Evolutionary conservation across 2,113 vertebrate species (phyloP), one percentile per base, ranked within the genome.

Genomic region (Natator depressus): DNA sequence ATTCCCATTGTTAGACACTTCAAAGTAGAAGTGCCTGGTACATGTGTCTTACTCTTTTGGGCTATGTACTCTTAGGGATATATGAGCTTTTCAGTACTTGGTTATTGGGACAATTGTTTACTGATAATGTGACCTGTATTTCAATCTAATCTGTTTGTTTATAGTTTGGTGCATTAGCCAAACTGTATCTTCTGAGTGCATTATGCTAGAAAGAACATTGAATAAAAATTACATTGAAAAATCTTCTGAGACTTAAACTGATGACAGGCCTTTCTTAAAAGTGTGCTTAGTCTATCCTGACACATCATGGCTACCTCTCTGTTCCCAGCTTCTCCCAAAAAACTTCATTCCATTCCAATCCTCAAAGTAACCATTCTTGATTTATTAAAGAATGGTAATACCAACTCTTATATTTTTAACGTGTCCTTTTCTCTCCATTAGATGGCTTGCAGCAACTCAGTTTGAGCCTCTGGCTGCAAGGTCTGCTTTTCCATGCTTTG

Each of bases 401-500:
- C 17, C 31, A 29, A 6, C 54, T 19, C 16, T 22, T 82, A 87
- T 82, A 80, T 88, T 94, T 31, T 86, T 87, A 47, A 29, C 79
- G 54, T 65, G 85, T 22, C 8, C 8, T 9, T 0, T 55, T 86
- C 59, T 85, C 95, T 94, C 83, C 88, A 49, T 65, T 96, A 99
- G 99, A 95, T 98, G 99, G 96, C 98, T 99, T 92, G 99, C 99
- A 96, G 99, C 99, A 84, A 99, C 99, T 88, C 99, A 99, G 69
- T 99, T 99, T 98, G 99, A 99, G 96, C 99, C 99, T 5, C 94
- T 99, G 69, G 98, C 98, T 90, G 99, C 99, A 80, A 98, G 99
- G 92, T 99, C 98, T 96, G 99, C 99, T 96, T 99, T 99, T 98
- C 99, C 99, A 4, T 99, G 99, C 98, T 99, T 99, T 97, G 99